Evolutionary conservation across 2,888 invertebrate species (phyloP), one percentile per base, ranked within the genome.

Genomic region (Dryocosmus kuriphilus): DNA sequence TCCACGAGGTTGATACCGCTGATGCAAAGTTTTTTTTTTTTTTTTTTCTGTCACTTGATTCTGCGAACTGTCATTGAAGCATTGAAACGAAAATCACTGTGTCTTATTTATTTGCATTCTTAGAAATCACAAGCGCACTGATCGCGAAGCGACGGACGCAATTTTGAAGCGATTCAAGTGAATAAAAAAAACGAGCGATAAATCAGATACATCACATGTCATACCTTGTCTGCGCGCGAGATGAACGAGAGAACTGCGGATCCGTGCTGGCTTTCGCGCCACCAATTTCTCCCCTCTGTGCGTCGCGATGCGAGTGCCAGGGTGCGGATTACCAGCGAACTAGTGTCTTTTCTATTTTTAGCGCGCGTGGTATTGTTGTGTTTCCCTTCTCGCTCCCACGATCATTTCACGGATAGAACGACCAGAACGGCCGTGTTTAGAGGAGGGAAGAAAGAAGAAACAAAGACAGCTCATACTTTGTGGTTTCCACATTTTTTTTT

Each of bases 231-330:
- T 67, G 62, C 75, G 73, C 81, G 81, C 82, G 81, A 80, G 82
- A 81, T 79, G 81, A 85, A 80, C 80, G 82, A 81, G 82, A 81
- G 81, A 81, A 85, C 84, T 85, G 85, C 63, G 62, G 74, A 75
- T 32, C 62, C 79, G 77, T 74, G 75, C 30, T 51, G 19, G 27
- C 71, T 71, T 71, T 71, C 71, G 71, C 71, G 71, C 71, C 71
- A 51, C 51, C 71, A 71, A 71, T 51, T 71, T 71, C n/a, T 27
- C 71, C 67, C 24, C 27, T 19, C 51, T 51, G 51, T 32, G 57
- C 38, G 22, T 62, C 14, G 22, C 79, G 81, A 77, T 63, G 41
- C 73, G 71, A 78, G 82, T 83, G 85, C 81, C 83, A 46, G 79
- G 60, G 62, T 38, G 65, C 79, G 83, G 80, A 51, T 35, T 75